Evolutionary conservation across 2,113 vertebrate species (phyloP).

Genomic region (Leucoraja erinaceus): DNA sequence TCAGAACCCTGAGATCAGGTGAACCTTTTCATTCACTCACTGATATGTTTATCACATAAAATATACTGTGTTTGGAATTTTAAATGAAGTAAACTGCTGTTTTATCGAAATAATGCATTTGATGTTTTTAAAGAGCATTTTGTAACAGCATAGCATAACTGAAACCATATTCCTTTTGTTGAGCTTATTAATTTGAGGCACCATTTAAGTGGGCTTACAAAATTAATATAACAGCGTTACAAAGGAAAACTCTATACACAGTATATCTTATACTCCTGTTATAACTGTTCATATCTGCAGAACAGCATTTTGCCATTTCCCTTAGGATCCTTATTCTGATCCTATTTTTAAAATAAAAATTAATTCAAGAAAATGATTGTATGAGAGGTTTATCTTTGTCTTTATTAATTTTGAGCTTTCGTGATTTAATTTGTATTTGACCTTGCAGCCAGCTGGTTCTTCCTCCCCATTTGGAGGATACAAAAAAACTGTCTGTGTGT

Average conservation of each 20-base stretch:
- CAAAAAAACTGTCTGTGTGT: neutral
- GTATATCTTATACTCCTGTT: conserved; percentile 34
- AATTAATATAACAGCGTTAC: neutral
- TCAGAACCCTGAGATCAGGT: conserved; percentile 11
- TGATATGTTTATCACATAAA: conserved; percentile 24
- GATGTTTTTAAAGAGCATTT: conserved; percentile 22
- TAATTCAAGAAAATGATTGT: conserved; percentile 28
- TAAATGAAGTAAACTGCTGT: neutral
- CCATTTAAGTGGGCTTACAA: neutral
- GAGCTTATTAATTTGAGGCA: neutral
- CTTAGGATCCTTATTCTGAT: conserved; percentile 37
- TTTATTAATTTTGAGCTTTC: conserved; percentile 35
- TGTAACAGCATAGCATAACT: neutral
- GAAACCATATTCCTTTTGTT: neutral
- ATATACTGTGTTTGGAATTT: conserved; percentile 38
- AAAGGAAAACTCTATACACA: conserved; percentile 29
- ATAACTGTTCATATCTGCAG: conserved; percentile 31
- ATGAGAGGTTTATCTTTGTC: conserved; percentile 34
- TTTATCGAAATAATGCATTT: neutral
- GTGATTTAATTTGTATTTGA: conserved; percentile 16
- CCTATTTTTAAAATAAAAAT: conserved; percentile 39
- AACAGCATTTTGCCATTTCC: conserved; percentile 38
- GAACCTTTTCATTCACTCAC: conserved; percentile 25
- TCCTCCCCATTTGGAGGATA: neutral
- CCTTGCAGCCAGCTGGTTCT: neutral